phyloP scores from a whole-genome alignment of 2,888 invertebrate species.

The Eristalinus aeneus region DNA sequence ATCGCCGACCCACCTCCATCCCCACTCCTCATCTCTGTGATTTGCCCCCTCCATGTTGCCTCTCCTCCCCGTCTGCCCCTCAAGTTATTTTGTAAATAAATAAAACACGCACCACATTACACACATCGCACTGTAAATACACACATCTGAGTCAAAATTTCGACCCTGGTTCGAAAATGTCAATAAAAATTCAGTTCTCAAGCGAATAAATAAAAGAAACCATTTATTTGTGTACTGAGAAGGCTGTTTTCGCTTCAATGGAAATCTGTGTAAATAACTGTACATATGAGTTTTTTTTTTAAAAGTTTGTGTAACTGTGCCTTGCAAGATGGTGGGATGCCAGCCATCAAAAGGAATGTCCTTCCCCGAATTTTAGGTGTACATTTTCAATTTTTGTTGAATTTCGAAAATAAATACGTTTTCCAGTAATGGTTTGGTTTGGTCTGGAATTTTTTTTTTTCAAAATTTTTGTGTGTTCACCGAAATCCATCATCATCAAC shows the following conservation, averaged over 20 bases:
- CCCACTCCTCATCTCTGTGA: background rate
- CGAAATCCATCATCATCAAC: background rate
- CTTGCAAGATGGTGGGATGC: background rate
- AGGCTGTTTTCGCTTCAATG: slow-evolving; percentile 28
- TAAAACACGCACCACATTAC: slow-evolving; percentile 43
- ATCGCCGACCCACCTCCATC: slow-evolving; percentile 16
- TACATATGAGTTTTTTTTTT: slow-evolving; percentile 32
- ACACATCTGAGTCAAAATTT: slow-evolving; percentile 3
- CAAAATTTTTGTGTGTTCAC: background rate
- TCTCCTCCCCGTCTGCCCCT: background rate
- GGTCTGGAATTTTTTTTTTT: background rate
- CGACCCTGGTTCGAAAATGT: background rate
- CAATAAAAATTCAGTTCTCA: background rate
- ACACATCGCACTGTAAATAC: slow-evolving; percentile 41
- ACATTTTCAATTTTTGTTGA: slow-evolving; percentile 1
- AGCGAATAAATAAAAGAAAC: background rate
- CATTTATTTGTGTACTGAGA: background rate
- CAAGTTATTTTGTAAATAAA: slow-evolving; percentile 34
- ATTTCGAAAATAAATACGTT: slow-evolving; percentile 40
- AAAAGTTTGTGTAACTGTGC: background rate
- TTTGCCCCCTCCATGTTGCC: background rate
- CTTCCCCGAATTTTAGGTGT: background rate
- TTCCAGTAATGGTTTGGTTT: slow-evolving; percentile 32
- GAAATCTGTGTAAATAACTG: slow-evolving; percentile 55
- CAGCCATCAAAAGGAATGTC: background rate